Percentiles rank a stretch among this genome's conserved stretches.
Evolutionary conservation across 2,888 invertebrate species (phyloP).

Genomic region (Glaucopsyche alexis): DNA sequence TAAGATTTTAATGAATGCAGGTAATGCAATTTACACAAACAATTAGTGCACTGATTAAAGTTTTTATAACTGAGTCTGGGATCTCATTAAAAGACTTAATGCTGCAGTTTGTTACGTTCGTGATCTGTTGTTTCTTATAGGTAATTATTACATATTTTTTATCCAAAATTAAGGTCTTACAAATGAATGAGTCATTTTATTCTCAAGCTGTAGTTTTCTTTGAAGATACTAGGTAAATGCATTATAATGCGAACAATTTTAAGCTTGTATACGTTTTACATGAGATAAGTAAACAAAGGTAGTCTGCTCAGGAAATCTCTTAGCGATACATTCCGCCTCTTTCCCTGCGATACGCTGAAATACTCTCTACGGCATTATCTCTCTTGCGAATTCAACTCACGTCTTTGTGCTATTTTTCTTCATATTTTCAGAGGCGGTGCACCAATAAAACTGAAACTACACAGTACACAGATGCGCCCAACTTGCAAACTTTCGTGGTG

Average conservation of each 20-base stretch:
- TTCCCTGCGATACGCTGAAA: slow-evolving; percentile 30
- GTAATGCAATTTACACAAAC: slow-evolving; percentile 17
- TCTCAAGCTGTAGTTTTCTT: too few species aligned
- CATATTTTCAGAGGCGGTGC: slow-evolving; percentile 59
- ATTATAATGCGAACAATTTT: too few species aligned
- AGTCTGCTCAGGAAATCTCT: neutral
- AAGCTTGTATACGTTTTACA: too few species aligned
- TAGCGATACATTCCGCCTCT: neutral
- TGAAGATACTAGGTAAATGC: too few species aligned
- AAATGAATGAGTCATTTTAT: neutral
- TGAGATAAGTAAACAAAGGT: neutral
- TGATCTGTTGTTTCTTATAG: neutral
- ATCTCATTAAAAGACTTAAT: slow-evolving; percentile 5
- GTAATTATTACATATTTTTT: neutral
- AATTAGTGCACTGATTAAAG: slow-evolving; percentile 17
- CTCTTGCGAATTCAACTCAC: slow-evolving; percentile 54
- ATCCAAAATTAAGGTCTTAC: neutral
- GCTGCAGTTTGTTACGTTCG: neutral
- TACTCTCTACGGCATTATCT: slow-evolving; percentile 41
- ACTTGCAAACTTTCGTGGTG: slow-evolving; percentile 38
- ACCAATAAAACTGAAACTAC: slow-evolving; percentile 59
- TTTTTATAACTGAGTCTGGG: neutral
- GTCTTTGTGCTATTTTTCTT: slow-evolving; percentile 54
- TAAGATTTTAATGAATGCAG: slow-evolving; percentile 19
- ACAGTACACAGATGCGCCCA: slow-evolving; percentile 40